phyloP scores from a whole-genome alignment of 2,113 vertebrate genomes.

The Columba livia region DNA sequence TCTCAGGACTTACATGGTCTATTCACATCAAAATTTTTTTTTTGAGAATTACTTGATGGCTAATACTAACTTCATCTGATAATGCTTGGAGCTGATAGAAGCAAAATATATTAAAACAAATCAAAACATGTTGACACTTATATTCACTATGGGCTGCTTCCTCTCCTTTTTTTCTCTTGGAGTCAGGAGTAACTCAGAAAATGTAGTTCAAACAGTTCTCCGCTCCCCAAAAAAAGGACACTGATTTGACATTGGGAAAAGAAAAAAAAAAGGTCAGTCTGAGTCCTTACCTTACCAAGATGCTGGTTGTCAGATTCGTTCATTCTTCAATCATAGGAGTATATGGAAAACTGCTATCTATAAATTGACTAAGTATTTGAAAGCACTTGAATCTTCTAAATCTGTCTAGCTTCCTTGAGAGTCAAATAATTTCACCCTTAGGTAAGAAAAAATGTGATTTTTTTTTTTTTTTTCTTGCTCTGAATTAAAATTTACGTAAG shows the following conservation, averaged over 20 bases:
- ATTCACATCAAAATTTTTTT: neutral
- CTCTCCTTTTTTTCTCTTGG: neutral
- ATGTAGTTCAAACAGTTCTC: neutral
- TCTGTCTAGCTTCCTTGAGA: constrained; percentile 22
- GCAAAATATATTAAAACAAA: neutral
- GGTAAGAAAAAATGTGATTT: neutral
- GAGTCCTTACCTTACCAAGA: neutral
- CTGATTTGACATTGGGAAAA: neutral
- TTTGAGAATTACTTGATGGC: neutral
- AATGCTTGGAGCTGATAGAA: neutral
- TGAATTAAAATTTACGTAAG: constrained; percentile 10
- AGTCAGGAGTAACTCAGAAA: neutral
- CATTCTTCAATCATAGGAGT: constrained; percentile 23
- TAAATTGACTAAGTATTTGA: constrained; percentile 23
- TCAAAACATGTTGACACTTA: neutral
- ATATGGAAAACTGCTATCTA: constrained; percentile 29
- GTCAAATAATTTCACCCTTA: constrained; percentile 19
- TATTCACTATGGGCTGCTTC: neutral
- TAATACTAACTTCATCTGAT: neutral
- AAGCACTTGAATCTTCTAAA: constrained; percentile 15
- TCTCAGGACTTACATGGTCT: neutral
- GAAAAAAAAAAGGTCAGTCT: neutral
- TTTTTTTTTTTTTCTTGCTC: neutral
- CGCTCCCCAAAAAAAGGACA: neutral
- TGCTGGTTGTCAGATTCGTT: neutral